phyloP scores from a whole-genome alignment of 2,888 invertebrate genomes.

The Ommatoiulus sabulosus region DNA sequence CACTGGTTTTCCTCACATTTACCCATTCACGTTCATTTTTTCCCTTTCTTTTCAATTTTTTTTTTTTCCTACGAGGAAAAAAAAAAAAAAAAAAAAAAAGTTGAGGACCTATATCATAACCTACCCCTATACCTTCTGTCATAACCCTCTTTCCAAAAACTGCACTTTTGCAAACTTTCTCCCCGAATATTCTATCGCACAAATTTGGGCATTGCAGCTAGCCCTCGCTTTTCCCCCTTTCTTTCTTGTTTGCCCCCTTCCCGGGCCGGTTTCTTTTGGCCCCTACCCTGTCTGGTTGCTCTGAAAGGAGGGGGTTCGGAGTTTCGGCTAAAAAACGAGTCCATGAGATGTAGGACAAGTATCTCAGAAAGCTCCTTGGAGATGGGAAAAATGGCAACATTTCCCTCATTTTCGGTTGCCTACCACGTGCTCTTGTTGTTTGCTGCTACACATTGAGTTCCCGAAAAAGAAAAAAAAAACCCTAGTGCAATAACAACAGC shows the following conservation, averaged over 20 bases:
- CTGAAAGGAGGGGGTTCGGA: conserved; percentile 31
- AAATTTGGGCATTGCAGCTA: neutral
- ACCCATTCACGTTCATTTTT: neutral
- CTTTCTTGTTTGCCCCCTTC: conserved; percentile 14
- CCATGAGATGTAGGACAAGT: neutral
- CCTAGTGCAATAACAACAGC: neutral
- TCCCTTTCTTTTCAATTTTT: conserved; percentile 19
- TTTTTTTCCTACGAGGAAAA: neutral
- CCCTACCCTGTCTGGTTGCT: conserved; percentile 41
- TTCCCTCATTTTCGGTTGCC: neutral
- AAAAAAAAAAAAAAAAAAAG: neutral
- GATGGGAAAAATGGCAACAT: neutral
- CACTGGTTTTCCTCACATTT: conserved; percentile 5
- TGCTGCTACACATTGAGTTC: conserved; percentile 3
- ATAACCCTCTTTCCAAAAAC: conserved; percentile 37
- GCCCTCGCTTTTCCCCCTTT: conserved; percentile 34
- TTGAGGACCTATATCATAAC: conserved; percentile 47
- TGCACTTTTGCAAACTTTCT: conserved; percentile 42
- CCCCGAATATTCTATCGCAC: conserved; percentile 9
- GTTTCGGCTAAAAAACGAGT: neutral
- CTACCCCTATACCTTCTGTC: conserved; percentile 45
- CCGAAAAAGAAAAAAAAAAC: neutral
- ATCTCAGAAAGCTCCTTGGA: neutral
- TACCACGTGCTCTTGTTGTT: conserved; percentile 45
- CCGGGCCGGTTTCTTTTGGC: neutral